Conservation (phyloP, 2,888 invertebrate species). For the Portevinia maculata region DNA sequence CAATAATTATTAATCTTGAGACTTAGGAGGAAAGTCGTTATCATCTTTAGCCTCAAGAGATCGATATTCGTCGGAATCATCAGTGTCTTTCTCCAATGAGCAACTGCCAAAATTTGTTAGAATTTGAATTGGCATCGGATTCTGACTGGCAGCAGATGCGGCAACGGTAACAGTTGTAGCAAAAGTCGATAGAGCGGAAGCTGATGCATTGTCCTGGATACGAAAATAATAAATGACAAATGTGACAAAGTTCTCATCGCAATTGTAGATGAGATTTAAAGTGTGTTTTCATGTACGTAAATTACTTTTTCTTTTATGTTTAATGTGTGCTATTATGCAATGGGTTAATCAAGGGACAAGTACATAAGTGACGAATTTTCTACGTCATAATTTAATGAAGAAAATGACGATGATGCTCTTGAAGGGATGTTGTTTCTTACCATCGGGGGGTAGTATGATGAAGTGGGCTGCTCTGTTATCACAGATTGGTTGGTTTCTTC, state of each 20-base stretch:
- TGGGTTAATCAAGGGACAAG: constrained; percentile 47
- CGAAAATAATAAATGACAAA: constrained; percentile 66
- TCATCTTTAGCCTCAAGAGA: constrained; percentile 82
- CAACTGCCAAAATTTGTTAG: constrained; percentile 72
- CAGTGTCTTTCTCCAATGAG: constrained; percentile 76
- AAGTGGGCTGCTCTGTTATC: constrained; percentile 82
- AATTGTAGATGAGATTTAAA: constrained; percentile 24
- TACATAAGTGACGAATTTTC: constrained; percentile 49
- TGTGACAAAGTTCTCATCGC: constrained; percentile 46
- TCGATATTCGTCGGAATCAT: constrained; percentile 83
- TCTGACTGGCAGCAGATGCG: constrained; percentile 49
- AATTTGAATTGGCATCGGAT: constrained; percentile 61
- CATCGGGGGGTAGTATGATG: constrained; percentile 76
- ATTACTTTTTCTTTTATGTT: constrained; percentile 22
- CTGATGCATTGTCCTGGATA: constrained; percentile 67
- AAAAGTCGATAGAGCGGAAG: constrained; percentile 55
- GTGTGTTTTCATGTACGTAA: constrained; percentile 22
- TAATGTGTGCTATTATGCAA: not conserved
- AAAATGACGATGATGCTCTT: constrained; percentile 48
- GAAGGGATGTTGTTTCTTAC: constrained; percentile 52
- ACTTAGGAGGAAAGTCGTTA: constrained; percentile 77
- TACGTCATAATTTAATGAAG: constrained; percentile 42
- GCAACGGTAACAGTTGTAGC: constrained; percentile 39
- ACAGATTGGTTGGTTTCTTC: constrained; percentile 81
- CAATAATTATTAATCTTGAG: constrained; percentile 63